Evolutionary conservation across 2,113 vertebrate species (phyloP), one percentile per base, ranked within the genome.

Genomic region (Cyphomyrus plagiostoma): DNA sequence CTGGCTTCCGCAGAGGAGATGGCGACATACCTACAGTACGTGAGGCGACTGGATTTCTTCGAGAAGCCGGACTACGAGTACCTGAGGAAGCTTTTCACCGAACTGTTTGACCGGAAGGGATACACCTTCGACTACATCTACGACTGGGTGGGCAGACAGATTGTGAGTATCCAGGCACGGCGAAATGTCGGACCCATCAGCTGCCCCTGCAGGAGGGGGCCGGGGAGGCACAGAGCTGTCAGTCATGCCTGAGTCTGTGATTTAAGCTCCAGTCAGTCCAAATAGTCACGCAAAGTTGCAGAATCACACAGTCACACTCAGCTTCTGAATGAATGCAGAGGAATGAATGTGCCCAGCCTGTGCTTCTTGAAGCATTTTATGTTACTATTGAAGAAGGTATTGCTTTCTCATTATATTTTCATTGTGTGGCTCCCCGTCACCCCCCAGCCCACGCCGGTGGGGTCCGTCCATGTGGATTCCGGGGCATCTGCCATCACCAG

Each of bases 41-140:
- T 99, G 86, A 96, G 98, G 89, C 96, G 98, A 84, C 93, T 99
- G 91, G 98, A 99, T 95, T 99, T 99, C 96, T 99, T 99, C 88
- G 98, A 99, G 94, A 98, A 99, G 93, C 98, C 98, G 1, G 98
- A 99, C 95, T 99, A 99, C 0, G 98, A 99, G 91, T 99, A 99
- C 92, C 94, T 99, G 91, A 95, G 98, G 92, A 98, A 96, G 89
- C 97, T 99, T 92, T 99, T 99, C 94, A 98, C 97, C 0, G 98
- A 99, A 88, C 96, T 99, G 58, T 99, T 99, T 92, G 98, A 99
- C 91, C 96, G 97, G 90, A 99, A 99, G 96, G 98, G 98, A 94
- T 99, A 98, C 94, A 97, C 97, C 53, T 99, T 99, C 86, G 98
- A 99, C 95, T 99, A 98, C 15, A 97, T 97, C 50, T 99, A 99